These are phyloP conservation scores for Bactericera cockerelli DNA, from an alignment of 1,140 invertebrate genomes.

Conservation along the genomic window DNA sequence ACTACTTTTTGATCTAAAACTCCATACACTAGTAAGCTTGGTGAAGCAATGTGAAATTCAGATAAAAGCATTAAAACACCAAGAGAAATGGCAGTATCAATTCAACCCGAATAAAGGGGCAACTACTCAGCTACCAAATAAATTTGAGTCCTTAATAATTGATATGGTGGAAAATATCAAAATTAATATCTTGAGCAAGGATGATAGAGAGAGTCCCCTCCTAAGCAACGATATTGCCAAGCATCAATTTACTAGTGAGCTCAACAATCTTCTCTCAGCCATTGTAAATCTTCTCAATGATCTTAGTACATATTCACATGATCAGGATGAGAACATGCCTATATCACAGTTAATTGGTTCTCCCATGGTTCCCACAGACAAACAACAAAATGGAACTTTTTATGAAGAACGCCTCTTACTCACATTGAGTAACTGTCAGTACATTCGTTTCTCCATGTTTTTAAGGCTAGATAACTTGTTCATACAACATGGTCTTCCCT, in stretches of 20 bases:
- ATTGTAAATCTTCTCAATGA: slow-evolving; percentile 46
- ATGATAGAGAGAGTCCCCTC: slow-evolving; percentile 49
- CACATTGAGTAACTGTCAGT: slow-evolving; percentile 77
- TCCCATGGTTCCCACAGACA: slow-evolving; percentile 34
- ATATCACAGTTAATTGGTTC: slow-evolving; percentile 47
- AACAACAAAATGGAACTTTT: slow-evolving; percentile 10
- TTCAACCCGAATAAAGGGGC: slow-evolving; percentile 63
- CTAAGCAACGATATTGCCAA: slow-evolving; percentile 45
- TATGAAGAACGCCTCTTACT: slow-evolving; percentile 71
- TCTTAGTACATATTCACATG: slow-evolving; percentile 42
- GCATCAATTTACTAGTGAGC: slow-evolving; percentile 43
- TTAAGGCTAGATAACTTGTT: slow-evolving; percentile 41
- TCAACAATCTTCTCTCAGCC: slow-evolving; percentile 24
- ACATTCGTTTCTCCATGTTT: slow-evolving; percentile 53
- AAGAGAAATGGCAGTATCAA: slow-evolving; percentile 79
- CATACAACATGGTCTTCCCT: slow-evolving; percentile 50
- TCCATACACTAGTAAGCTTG: slow-evolving; percentile 65
- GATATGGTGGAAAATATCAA: slow-evolving; percentile 72
- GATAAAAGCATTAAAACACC: slow-evolving; percentile 53
- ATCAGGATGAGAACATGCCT: slow-evolving; percentile 34
- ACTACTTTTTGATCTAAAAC: slow-evolving; percentile 73
- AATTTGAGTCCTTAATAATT: slow-evolving; percentile 66
- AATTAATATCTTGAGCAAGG: slow-evolving; percentile 60
- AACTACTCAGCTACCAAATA: slow-evolving; percentile 66
- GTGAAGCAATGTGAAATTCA: slow-evolving; percentile 59